phyloP scores from a whole-genome alignment of 2,888 invertebrate genomes.

The Harmothoe impar region DNA sequence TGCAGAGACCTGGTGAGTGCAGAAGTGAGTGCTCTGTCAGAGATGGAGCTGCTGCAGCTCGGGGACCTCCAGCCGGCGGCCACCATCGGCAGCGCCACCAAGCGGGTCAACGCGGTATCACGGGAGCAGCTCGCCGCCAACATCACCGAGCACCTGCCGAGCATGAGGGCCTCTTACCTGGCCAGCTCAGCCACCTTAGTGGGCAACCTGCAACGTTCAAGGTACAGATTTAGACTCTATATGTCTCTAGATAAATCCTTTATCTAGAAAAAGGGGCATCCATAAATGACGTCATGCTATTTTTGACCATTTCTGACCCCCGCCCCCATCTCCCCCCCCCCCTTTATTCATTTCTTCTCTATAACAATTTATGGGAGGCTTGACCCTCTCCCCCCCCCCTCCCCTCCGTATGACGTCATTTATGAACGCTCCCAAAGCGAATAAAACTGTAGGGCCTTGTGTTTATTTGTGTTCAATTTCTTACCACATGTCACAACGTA shows the following conservation, averaged over 20 bases:
- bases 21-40: constrained; percentile 29
- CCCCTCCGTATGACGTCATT: too few relatives aligned
- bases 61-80: neutral
- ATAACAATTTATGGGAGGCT: too few relatives aligned
- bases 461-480: neutral
- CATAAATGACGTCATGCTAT: too few relatives aligned
- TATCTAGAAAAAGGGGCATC: too few relatives aligned
- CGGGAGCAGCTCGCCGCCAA: constrained; percentile 73
- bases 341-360: too few relatives aligned
- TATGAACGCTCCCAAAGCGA: too few relatives aligned
- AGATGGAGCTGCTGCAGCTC: constrained; percentile 33
- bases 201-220: constrained; percentile 73
- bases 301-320: too few relatives aligned
- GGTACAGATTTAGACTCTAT: constrained; percentile 69
- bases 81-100: constrained; percentile 70
- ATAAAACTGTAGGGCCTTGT: too few relatives aligned
- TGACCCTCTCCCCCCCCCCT: too few relatives aligned
- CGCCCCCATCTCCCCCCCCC: too few relatives aligned
- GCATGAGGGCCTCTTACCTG: constrained; percentile 77
- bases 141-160: constrained; percentile 69
- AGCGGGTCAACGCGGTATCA: constrained; percentile 72
- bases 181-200: constrained; percentile 73
- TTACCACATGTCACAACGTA: too few relatives aligned
- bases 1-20: constrained; percentile 38
- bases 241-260: neutral